Conservation (phyloP, 2,797 vertebrate species). For the Peromyscus attwateri region DNA sequence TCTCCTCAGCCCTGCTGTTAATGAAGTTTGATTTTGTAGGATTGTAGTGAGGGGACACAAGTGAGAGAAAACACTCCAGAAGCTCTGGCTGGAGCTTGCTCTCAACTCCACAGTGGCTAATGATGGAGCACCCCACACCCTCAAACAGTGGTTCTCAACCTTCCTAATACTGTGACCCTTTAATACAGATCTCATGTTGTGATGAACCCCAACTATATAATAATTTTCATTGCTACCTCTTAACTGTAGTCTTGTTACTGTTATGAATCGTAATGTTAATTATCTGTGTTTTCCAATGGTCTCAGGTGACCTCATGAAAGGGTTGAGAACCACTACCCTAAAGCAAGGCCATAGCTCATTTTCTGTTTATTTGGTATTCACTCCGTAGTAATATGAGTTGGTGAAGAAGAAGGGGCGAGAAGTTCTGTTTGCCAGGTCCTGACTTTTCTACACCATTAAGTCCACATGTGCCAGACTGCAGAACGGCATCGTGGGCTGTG, state of each 20-base stretch:
- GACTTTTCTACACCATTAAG: neutral
- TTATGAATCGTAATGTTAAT: neutral
- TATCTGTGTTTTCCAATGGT: too few relatives aligned
- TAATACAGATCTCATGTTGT: neutral
- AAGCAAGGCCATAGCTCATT: too few relatives aligned
- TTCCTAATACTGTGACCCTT: neutral
- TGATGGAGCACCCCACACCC: neutral
- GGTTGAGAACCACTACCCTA: too few relatives aligned
- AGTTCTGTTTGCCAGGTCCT: neutral
- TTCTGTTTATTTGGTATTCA: neutral
- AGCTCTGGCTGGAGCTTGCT: neutral
- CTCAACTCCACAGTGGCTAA: neutral
- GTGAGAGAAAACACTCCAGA: too few relatives aligned
- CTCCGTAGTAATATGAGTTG: neutral
- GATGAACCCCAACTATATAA: neutral
- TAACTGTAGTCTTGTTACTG: neutral
- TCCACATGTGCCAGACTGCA: neutral
- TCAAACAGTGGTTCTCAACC: neutral
- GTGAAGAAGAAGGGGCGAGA: neutral
- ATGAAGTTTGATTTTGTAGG: neutral
- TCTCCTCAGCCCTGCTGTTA: neutral
- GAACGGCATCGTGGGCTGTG: neutral
- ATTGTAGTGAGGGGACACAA: neutral
- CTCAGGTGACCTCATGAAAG: too few relatives aligned
- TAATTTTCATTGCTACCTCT: neutral